These are phyloP conservation scores for Phthorimaea operculella DNA, from an alignment of 1,140 invertebrate species.

Conservation along the genomic window DNA sequence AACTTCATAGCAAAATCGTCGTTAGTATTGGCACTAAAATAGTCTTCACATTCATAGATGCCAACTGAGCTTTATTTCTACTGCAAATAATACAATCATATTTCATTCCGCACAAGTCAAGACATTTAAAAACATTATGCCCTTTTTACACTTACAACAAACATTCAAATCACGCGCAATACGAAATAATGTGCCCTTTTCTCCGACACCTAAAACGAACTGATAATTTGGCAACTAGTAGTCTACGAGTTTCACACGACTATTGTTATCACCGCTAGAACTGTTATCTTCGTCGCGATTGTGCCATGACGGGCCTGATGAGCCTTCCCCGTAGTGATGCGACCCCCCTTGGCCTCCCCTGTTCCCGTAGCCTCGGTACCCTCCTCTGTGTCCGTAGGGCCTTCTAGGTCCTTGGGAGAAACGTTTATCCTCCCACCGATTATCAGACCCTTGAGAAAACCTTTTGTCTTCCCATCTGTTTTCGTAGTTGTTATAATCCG, in stretches of 20 bases:
- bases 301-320: conserved; percentile 16
- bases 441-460: conserved; percentile 17
- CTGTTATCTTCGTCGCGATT: neutral
- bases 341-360: conserved; percentile 12
- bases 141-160: no score
- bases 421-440: conserved; percentile 27
- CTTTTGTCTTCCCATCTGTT: conserved; percentile 29
- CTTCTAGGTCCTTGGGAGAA: conserved; percentile 18
- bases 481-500: conserved; percentile 21
- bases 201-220: no score
- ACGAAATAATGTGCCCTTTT: no score
- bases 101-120: no score
- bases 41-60: no score
- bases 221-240: conserved; percentile 22
- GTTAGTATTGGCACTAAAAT: no score
- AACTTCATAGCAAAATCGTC: no score
- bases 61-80: no score
- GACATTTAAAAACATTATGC: no score
- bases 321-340: conserved; percentile 17
- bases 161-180: no score
- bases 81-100: no score
- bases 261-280: conserved; percentile 18
- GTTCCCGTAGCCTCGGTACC: conserved; percentile 20
- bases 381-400: conserved; percentile 24
- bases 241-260: conserved; percentile 53